Base-by-base conservation (phyloP, 2,888 invertebrate genomes). In the Aelia acuminata region DNA sequence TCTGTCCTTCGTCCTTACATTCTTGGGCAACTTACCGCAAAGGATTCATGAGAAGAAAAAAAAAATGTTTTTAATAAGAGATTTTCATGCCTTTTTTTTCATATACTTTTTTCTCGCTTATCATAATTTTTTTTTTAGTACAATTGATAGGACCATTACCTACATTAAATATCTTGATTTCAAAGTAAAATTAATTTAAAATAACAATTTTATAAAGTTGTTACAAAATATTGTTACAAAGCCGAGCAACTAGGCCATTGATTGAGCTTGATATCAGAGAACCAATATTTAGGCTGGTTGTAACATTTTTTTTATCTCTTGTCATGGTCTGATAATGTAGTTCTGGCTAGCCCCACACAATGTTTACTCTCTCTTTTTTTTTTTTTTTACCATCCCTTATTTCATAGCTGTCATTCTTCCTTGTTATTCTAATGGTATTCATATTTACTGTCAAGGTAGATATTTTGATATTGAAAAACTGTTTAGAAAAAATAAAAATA, bases 281-380 rank as follows among this genome's bases (percentile, higher is more conserved):
- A 31, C 26, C 63, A 63, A 63, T 63, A 63, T 63, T 63, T 63
- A 63, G 63, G 63, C 26, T 31, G 63, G 63, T 63, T 31, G 63
- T 63, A 63, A 0, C 57, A 1, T 11, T 26, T n/a, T 15, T 18
- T 22, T 53, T 53, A 53, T 53, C 53, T n/a, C 53, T 53, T n/a
- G 53, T 53, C 63, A 15, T 4, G 3, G 63, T 4, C 31, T 31
- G 63, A 63, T 63, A 63, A 63, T 63, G 26, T 31, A 15, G 26
- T 63, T 31, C 63, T 63, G 63, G 13, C 31, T 63, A 63, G 31
- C 63, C 31, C n/a, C 31, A 31, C 26, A 13, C 63, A 31, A 31
- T 57, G 31, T 63, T 15, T 31, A 26, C 3, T 63, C 13, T 3
- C n/a, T 57, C 4, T 26, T 57, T 57, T 26, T 57, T 11, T 3